These are phyloP conservation scores for Triplophysa siluroides DNA, from an alignment of 2,113 vertebrate genomes.

Conservation along the genomic window DNA sequence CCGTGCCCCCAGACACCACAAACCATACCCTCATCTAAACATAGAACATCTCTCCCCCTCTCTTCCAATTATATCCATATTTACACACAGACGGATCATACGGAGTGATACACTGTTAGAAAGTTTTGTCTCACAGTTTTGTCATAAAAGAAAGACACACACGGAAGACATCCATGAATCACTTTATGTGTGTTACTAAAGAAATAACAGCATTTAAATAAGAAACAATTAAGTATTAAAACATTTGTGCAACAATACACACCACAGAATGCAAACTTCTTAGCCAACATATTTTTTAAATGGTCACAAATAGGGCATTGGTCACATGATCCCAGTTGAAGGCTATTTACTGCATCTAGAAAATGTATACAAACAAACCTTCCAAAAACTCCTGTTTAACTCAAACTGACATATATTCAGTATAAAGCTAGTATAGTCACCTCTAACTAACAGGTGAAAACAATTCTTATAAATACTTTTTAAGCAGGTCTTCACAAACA, in stretches of 20 bases:
- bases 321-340: not conserved
- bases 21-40: slow-evolving; percentile 13
- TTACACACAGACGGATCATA: slow-evolving; percentile 3
- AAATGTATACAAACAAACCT: not conserved
- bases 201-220: not conserved
- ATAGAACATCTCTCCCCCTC: slow-evolving; percentile 17
- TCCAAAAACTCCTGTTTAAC: not conserved
- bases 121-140: not conserved
- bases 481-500: slow-evolving; percentile 12
- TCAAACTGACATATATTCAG: not conserved
- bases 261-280: not conserved
- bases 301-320: not conserved
- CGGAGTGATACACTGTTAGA: not conserved
- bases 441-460: not conserved
- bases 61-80: slow-evolving; percentile 8
- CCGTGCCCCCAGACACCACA: not conserved
- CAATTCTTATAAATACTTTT: slow-evolving; percentile 11
- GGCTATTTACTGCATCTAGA: too few species aligned
- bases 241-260: not conserved
- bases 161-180: too few species aligned
- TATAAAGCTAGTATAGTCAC: not conserved
- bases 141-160: too few species aligned
- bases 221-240: not conserved
- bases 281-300: not conserved
- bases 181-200: too few species aligned